Evolutionary conservation across 64 coral and sea anemone species (phyloP).

Genomic region (Porites australiensis): DNA sequence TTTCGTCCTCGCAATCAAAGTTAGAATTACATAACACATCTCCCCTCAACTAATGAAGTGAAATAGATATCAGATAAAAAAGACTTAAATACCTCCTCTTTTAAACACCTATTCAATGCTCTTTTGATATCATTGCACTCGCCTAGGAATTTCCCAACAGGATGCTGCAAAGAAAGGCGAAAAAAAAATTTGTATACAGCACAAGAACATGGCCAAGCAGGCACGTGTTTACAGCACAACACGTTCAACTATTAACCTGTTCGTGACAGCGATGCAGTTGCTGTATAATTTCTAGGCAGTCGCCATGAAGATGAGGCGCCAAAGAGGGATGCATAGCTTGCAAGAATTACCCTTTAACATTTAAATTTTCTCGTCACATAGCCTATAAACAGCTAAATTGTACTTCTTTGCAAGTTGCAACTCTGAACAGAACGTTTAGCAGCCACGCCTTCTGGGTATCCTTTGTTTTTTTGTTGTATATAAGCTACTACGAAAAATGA

Average conservation of each 20-base stretch:
- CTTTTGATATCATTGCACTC: not conserved
- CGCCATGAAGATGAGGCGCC: slow-evolving; percentile 38
- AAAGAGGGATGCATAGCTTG: slow-evolving; percentile 30
- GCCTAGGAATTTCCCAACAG: slow-evolving; percentile 4
- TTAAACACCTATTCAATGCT: not conserved
- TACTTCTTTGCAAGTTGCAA: too few species aligned
- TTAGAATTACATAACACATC: too few species aligned
- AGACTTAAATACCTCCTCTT: slow-evolving; percentile 14
- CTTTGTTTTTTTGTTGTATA: too few species aligned
- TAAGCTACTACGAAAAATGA: too few species aligned
- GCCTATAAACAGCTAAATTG: too few species aligned
- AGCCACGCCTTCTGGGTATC: too few species aligned
- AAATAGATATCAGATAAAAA: not conserved
- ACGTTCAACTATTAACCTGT: not conserved
- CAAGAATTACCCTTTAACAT: not conserved
- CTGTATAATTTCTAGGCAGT: slow-evolving; percentile 34
- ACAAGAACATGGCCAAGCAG: not conserved
- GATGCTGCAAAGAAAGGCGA: not conserved
- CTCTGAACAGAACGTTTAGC: too few species aligned
- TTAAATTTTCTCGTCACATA: too few species aligned
- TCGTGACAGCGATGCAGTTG: slow-evolving; percentile 36
- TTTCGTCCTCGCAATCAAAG: too few species aligned
- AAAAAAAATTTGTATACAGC: not conserved
- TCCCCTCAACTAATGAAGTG: too few species aligned
- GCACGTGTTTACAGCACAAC: not conserved